Conservation (phyloP, 2,113 vertebrate species). For the Esox niger region DNA sequence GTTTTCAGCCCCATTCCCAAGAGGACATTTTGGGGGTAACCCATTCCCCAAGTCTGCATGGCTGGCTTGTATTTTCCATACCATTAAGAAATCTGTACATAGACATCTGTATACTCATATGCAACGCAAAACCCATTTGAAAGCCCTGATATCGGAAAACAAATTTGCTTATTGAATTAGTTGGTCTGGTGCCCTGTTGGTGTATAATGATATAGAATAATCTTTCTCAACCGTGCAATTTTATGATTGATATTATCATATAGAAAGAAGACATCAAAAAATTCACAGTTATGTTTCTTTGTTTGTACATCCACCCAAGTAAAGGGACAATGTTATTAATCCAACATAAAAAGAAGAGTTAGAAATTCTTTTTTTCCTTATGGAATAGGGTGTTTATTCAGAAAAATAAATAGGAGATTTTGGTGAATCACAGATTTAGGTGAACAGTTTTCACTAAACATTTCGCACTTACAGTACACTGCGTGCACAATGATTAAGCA, state of each 20-base stretch:
- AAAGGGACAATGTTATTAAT: not conserved
- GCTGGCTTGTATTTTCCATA: constrained; percentile 25
- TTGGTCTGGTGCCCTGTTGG: constrained; percentile 11
- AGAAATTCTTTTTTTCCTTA: not conserved
- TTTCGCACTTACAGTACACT: not conserved
- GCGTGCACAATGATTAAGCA: too few species aligned
- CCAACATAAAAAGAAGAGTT: not conserved
- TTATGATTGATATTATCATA: constrained; percentile 33
- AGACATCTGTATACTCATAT: constrained; percentile 42
- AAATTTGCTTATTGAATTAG: constrained; percentile 29
- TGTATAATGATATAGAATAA: constrained; percentile 15
- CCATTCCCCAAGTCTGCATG: constrained; percentile 4
- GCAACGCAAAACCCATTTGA: constrained; percentile 39
- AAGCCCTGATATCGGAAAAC: constrained; percentile 55
- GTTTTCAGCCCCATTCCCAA: constrained; percentile 23
- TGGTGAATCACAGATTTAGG: not conserved
- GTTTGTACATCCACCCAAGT: constrained; percentile 29
- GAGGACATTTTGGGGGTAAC: constrained; percentile 13
- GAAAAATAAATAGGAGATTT: not conserved
- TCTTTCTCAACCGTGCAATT: constrained; percentile 18
- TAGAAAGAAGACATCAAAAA: constrained; percentile 52
- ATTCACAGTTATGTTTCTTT: constrained; percentile 55
- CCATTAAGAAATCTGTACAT: constrained; percentile 34
- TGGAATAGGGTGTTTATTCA: not conserved
- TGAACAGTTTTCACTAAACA: not conserved